Percentiles rank a stretch among this genome's conserved stretches.
Conservation (phyloP, 2,797 vertebrate species). For the Synaphobranchus kaupii region DNA sequence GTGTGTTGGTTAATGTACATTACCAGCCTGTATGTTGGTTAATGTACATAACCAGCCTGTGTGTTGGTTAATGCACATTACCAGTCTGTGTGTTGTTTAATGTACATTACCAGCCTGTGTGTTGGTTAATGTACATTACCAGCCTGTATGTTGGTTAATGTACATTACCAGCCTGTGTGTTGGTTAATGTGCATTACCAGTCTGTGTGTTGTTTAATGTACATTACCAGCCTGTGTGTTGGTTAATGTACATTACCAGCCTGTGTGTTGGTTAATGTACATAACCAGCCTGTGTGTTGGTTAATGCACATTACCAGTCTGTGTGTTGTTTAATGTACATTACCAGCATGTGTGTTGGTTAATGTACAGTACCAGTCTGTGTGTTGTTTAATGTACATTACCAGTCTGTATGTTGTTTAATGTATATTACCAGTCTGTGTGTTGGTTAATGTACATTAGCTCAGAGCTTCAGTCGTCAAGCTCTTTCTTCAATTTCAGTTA, state of each 20-base stretch:
- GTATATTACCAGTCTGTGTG: too few species aligned
- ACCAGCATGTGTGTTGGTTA: not conserved
- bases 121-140: not conserved
- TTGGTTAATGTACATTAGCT: not conserved
- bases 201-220: not conserved
- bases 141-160: too few species aligned
- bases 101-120: not conserved
- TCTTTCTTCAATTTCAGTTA: slow-evolving; percentile 48
- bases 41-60: too few species aligned
- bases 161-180: too few species aligned
- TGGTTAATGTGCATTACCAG: not conserved
- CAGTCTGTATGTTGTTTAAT: too few species aligned
- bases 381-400: too few species aligned
- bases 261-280: too few species aligned
- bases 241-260: not conserved
- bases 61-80: not conserved
- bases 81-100: not conserved
- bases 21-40: too few species aligned
- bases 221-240: not conserved
- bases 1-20: not conserved
- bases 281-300: too few species aligned
- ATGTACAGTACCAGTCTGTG: too few species aligned
- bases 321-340: too few species aligned
- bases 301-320: not conserved
- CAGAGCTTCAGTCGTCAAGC: slow-evolving; percentile 75